These are phyloP conservation scores for Phyllotreta striolata DNA, from an alignment of 2,888 invertebrate genomes.

Conservation along the genomic window DNA sequence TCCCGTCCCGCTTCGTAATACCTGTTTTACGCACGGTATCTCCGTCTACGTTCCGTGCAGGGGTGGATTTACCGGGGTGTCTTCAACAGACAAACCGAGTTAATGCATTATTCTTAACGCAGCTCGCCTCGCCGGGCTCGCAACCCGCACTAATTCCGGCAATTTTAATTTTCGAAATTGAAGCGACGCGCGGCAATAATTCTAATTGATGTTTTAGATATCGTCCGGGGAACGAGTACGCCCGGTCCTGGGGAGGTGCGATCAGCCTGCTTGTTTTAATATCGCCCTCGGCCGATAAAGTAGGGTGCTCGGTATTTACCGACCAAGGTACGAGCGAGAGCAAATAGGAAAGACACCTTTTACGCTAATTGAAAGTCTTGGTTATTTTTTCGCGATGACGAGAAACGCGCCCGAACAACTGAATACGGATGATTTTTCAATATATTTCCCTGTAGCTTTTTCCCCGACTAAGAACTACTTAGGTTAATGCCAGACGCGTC, in stretches of 20 bases:
- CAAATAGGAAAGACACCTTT: slow-evolving; percentile 55
- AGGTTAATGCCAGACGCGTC: slow-evolving; percentile 33
- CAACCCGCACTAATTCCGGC: neutral
- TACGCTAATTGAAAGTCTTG: slow-evolving; percentile 58
- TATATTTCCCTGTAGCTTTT: slow-evolving; percentile 34
- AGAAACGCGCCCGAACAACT: slow-evolving; percentile 24
- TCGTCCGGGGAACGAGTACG: neutral
- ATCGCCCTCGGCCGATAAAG: slow-evolving; percentile 59
- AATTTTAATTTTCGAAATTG: neutral
- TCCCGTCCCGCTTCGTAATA: slow-evolving; percentile 47
- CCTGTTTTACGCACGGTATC: slow-evolving; percentile 46
- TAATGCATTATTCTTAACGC: neutral
- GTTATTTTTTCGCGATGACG: slow-evolving; percentile 37
- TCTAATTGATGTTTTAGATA: too few species aligned
- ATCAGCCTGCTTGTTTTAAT: slow-evolving; percentile 54
- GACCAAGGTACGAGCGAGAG: slow-evolving; percentile 50
- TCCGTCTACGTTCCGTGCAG: slow-evolving; percentile 33
- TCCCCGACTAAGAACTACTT: slow-evolving; percentile 38
- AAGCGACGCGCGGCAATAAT: too few species aligned
- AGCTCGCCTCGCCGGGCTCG: neutral
- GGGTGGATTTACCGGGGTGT: slow-evolving; percentile 10
- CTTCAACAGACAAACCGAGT: neutral
- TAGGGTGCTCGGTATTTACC: slow-evolving; percentile 51
- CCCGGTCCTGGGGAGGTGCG: slow-evolving; percentile 23
- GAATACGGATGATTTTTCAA: slow-evolving; percentile 42